Evolutionary conservation across 2,113 vertebrate species (phyloP).

Genomic region (Varanus komodoensis): DNA sequence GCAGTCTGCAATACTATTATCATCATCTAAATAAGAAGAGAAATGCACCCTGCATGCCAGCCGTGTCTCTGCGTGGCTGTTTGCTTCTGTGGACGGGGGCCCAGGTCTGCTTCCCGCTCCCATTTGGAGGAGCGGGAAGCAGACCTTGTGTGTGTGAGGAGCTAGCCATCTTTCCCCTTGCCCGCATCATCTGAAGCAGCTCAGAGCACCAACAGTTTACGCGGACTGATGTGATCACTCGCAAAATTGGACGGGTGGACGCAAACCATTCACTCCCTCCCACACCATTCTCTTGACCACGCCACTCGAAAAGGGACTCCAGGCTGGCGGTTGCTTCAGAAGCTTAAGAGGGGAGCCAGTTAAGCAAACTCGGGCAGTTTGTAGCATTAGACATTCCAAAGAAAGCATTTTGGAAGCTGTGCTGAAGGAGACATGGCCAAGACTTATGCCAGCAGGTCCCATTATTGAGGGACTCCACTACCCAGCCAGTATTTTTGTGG

Average conservation of each 20-base stretch:
- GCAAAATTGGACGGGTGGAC: conserved; percentile 4
- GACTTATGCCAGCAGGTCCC: conserved; percentile 48
- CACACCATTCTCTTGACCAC: no score
- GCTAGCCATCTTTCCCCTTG: background rate
- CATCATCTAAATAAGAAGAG: no score
- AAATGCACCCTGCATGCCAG: no score
- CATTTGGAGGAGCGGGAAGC: no score
- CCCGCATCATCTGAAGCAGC: background rate
- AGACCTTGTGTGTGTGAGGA: no score
- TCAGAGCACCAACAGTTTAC: background rate
- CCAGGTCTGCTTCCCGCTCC: no score
- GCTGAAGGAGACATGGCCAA: conserved; percentile 37
- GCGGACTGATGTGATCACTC: background rate
- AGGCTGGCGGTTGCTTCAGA: conserved; percentile 60
- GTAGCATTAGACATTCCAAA: conserved; percentile 61
- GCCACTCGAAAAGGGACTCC: conserved; percentile 30
- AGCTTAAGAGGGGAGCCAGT: conserved; percentile 70
- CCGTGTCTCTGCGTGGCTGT: no score
- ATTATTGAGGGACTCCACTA: no score
- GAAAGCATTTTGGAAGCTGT: conserved; percentile 64
- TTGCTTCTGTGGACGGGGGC: no score
- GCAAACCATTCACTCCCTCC: background rate
- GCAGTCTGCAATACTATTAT: no score
- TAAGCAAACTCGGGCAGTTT: conserved; percentile 56
- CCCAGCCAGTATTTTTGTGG: no score